phyloP scores from a whole-genome alignment of 2,888 invertebrate genomes.

The Melanchra persicariae region DNA sequence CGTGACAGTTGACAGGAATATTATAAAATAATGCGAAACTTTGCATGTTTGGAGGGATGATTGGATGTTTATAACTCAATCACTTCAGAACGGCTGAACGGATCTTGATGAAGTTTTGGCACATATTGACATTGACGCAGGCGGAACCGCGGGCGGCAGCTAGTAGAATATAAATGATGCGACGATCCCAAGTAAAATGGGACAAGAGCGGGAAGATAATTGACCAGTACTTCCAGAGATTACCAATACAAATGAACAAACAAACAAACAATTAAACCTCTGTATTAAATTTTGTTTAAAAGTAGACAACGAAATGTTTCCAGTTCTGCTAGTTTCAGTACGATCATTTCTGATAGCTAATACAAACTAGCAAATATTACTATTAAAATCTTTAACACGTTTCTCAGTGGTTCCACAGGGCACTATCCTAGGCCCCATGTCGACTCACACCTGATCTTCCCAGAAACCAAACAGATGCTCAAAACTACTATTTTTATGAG shows the following conservation, averaged over 20 bases:
- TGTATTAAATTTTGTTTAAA: not conserved
- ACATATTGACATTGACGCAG: too few species aligned
- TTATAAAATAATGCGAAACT: too few species aligned
- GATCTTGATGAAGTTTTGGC: too few species aligned
- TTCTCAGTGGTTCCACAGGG: constrained; percentile 34
- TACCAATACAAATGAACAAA: not conserved
- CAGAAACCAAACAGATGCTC: constrained; percentile 51
- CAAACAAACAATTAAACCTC: not conserved
- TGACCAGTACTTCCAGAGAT: not conserved
- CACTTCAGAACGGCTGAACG: too few species aligned
- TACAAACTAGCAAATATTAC: not conserved
- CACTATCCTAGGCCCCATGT: constrained; percentile 26
- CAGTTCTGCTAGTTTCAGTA: not conserved
- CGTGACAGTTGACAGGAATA: not conserved
- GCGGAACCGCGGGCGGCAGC: too few species aligned
- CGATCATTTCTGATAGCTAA: not conserved
- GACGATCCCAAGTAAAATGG: not conserved
- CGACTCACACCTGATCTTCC: constrained; percentile 37
- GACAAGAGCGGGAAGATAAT: not conserved
- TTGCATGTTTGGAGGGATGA: too few species aligned
- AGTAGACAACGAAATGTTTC: not conserved
- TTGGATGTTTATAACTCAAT: too few species aligned
- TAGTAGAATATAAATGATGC: not conserved
- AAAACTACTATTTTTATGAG: constrained; percentile 41
- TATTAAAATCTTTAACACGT: not conserved